Base-by-base conservation (phyloP, 1,140 invertebrate species). In the Dinothrombium tinctorium region DNA sequence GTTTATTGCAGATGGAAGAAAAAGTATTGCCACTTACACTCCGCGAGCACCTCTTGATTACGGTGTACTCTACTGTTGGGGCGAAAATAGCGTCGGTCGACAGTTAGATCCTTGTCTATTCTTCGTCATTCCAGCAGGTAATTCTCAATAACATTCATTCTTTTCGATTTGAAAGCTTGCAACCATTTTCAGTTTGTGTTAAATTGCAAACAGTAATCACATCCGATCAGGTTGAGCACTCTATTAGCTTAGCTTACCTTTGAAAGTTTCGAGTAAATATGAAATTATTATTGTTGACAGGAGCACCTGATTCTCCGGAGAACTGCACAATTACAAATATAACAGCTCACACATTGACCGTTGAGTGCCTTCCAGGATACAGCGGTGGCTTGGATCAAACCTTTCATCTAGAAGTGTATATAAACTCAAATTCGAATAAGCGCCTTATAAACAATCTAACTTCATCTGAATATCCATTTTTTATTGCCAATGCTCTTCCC, bases 1-100 rank as follows among this genome's bases (percentile, higher is more conserved):
- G 12, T 32, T 7, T 17, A 32, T 17, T 12, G 29, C 17, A 22
- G 20, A 21, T 36, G 33, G 33, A 21, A 9, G 20, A 12, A 36
- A 36, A 21, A 46, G 44, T 28, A 26, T 45, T 9, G n/a, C 37
- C 1, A 43, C 37, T 3, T 50, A 46, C 32, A 46, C 26, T 2
- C 39, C 47, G 2, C 40, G 35, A 15, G 11, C 19, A 6, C 12
- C 19, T 4, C 11, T 15, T 7, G 25, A 84, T 54, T 69, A 78
- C 46, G 78, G 79, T 38, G 76, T 73, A 39, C 58, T 86, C 0
- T 72, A 75, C 8, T 86, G 81, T 53, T 83, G 77, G 76, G 79
- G 78, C 1, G 72, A 67, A 50, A 84, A 83, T 59, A 67, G 66
- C 46, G 69, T 83, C 8, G 81, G 81, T 33, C 67, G 71, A 51